phyloP scores from a whole-genome alignment of 2,113 vertebrate genomes.

The Toxotes chatareus region DNA sequence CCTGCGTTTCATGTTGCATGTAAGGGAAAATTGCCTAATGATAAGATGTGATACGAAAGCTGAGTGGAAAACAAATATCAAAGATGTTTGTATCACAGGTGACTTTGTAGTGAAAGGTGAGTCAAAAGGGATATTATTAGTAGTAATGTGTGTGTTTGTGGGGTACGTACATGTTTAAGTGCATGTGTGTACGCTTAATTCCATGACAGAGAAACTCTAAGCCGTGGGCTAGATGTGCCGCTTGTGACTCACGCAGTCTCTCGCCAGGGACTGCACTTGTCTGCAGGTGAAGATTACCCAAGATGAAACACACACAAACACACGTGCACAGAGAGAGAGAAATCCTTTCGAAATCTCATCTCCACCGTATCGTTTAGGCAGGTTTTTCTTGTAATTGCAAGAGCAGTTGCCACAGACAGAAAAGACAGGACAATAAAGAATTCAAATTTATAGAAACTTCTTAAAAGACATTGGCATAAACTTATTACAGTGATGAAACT shows the following conservation, averaged over 20 bases:
- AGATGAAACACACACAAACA: slow-evolving; percentile 13
- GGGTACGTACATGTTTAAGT: neutral
- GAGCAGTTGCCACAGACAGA: neutral
- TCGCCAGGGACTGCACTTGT: slow-evolving; percentile 43
- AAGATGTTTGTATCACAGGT: slow-evolving; percentile 16
- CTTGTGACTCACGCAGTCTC: slow-evolving; percentile 43
- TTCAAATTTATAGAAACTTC: neutral
- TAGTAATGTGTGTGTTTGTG: slow-evolving; percentile 1
- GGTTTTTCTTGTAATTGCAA: neutral
- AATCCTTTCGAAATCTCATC: slow-evolving; percentile 24
- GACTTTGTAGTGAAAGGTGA: slow-evolving; percentile 18
- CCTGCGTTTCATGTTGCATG: neutral
- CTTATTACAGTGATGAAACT: neutral
- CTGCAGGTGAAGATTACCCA: slow-evolving; percentile 59
- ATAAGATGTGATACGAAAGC: neutral
- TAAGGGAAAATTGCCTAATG: neutral
- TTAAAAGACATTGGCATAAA: neutral
- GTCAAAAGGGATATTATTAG: slow-evolving; percentile 15
- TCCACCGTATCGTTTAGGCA: neutral
- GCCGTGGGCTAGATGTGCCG: slow-evolving; percentile 38
- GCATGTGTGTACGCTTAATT: neutral
- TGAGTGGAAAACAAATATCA: neutral
- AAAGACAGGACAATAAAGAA: neutral
- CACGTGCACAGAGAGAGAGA: neutral
- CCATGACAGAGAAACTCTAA: slow-evolving; percentile 41